Evolutionary conservation across 2,888 invertebrate genomes (phyloP), one percentile per base, ranked within the genome.

Genomic region (Drosophila macrospina): DNA sequence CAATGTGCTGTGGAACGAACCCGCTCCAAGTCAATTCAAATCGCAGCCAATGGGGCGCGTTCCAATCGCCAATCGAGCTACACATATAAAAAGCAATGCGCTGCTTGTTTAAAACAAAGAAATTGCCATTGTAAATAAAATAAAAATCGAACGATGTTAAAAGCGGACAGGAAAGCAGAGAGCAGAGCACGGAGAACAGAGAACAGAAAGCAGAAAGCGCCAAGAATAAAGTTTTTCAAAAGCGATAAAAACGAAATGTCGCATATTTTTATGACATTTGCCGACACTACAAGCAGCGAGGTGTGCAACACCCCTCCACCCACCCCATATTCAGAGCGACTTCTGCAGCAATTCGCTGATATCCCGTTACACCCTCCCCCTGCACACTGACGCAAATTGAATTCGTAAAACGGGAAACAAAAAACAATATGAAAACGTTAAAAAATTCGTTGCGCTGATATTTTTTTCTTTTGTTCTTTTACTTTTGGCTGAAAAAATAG

Each of bases 231-330:
- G 91, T 91, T 91, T 91, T 91, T 91, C 89, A 89, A 90, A 91
- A 89, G 90, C 90, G 91, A 92, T 92, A 92, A 92, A 92, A 91
- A 88, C 91, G 90, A 92, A 92, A 91, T 92, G 92, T 91, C 92
- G 91, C 92, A 92, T 91, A 91, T 91, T 92, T 92, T 92, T 92
- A 91, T 92, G 92, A 91, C 92, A 91, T 86, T 90, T 85, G 80
- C 83, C 69, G 70, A 59, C 79, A 70, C 74, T 67, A 64, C 44
- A 69, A 57, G 41, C 62, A 36, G 64, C 16, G 68, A 74, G 75
- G 78, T 74, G 74, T 56, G 51, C 34, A 15, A 8, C 47, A 6
- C 44, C 6, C 20, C 3, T 3, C 20, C 20, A 20, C 28, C 28
- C 51, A 24, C 44, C 28, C 15, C 5, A 6, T 20, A 20, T 20